phyloP scores from a whole-genome alignment of 2,888 invertebrate species.

The Apodemia mormo region DNA sequence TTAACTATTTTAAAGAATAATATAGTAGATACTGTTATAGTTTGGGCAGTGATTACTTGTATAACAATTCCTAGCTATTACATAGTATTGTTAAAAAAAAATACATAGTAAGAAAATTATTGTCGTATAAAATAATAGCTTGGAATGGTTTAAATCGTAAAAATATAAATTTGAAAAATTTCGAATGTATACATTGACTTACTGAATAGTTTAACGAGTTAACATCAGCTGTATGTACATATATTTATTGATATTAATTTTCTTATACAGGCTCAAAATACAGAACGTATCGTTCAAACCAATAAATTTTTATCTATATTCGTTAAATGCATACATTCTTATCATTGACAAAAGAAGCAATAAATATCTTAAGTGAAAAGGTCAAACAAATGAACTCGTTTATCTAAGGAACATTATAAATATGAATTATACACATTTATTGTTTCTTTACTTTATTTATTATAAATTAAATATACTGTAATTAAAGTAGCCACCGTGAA shows the following conservation, averaged over 20 bases:
- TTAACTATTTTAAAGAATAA: constrained; percentile 16
- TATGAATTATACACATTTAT: constrained; percentile 34
- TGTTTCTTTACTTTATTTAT: constrained; percentile 34
- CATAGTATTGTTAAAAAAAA: constrained; percentile 31
- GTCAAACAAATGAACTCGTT: constrained; percentile 20
- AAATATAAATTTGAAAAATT: not conserved
- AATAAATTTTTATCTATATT: no score
- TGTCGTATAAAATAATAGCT: not conserved
- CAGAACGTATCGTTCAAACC: no score
- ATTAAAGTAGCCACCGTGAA: constrained; percentile 53
- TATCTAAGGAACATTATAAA: constrained; percentile 27
- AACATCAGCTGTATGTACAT: no score
- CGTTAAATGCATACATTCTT: constrained; percentile 31
- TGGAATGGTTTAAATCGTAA: constrained; percentile 14
- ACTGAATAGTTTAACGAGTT: not conserved
- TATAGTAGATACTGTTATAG: constrained; percentile 38
- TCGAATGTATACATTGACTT: not conserved
- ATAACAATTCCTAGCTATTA: constrained; percentile 51
- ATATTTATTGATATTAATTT: no score
- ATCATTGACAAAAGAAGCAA: constrained; percentile 43
- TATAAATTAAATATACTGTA: constrained; percentile 32
- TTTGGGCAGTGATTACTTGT: constrained; percentile 56
- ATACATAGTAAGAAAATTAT: constrained; percentile 24
- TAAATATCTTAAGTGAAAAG: constrained; percentile 33
- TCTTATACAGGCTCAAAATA: no score